Evolutionary conservation across 2,113 vertebrate genomes (phyloP).

Genomic region (Hippocampus guttulatus): DNA sequence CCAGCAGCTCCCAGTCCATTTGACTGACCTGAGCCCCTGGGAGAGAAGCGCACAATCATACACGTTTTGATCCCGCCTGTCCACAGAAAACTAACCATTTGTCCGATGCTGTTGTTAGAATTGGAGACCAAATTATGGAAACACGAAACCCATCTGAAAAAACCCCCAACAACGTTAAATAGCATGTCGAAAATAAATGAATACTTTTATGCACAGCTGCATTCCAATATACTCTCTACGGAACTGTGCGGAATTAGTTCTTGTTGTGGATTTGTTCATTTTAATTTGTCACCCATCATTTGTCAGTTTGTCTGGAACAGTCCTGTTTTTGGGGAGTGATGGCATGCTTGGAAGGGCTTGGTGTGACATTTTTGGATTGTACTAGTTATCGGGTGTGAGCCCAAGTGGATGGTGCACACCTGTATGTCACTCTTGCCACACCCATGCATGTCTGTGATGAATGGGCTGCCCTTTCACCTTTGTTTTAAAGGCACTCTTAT

Average conservation of each 20-base stretch:
- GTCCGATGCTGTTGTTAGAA: constrained; percentile 25
- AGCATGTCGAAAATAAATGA: constrained; percentile 30
- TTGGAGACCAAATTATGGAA: constrained; percentile 41
- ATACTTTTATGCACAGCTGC: constrained; percentile 58
- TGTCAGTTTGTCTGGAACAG: constrained; percentile 58
- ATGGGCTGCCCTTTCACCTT: constrained; percentile 72
- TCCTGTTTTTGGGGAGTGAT: constrained; percentile 66
- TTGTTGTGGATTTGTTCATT: constrained; percentile 57
- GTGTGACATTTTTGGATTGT: constrained; percentile 64
- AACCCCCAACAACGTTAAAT: constrained; percentile 56
- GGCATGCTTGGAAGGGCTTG: constrained; percentile 75
- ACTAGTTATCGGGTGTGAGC: constrained; percentile 54
- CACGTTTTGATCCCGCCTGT: constrained; percentile 35
- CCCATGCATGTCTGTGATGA: constrained; percentile 73
- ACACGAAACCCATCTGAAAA: constrained; percentile 36
- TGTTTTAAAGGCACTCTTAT: constrained; percentile 31
- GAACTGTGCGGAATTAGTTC: constrained; percentile 52
- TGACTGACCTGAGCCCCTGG: constrained; percentile 54
- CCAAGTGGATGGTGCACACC: constrained; percentile 59
- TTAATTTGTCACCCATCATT: constrained; percentile 58
- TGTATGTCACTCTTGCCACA: constrained; percentile 64
- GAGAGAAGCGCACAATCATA: constrained; percentile 49
- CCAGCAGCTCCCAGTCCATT: constrained; percentile 61
- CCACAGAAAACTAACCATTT: constrained; percentile 24
- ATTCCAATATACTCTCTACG: constrained; percentile 61